A percentile compares a stretch with the other conserved stretches of the same genome.
phyloP scores from a whole-genome alignment of 1,140 invertebrate genomes.

The Atta texana region DNA sequence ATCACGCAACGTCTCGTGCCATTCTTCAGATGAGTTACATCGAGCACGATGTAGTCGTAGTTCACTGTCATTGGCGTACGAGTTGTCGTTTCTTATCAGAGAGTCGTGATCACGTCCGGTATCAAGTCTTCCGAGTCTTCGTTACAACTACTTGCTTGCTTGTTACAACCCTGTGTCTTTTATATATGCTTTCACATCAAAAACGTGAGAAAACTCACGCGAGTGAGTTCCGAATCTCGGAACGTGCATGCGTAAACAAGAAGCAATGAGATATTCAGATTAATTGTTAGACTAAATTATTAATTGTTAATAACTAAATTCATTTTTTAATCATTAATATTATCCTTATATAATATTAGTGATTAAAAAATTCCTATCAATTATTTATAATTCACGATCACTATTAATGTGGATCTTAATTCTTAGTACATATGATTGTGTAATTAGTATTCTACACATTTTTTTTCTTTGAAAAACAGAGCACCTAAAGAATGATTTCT shows the following conservation, averaged over 20 bases:
- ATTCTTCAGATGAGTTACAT: slow-evolving; percentile 71
- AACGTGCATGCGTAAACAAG: slow-evolving; percentile 3
- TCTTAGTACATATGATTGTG: too few relatives aligned
- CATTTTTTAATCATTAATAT: neutral
- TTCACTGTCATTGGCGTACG: slow-evolving; percentile 67
- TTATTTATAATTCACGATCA: neutral
- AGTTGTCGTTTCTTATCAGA: slow-evolving; percentile 73
- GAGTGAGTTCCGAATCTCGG: slow-evolving; percentile 28
- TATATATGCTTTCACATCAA: slow-evolving; percentile 23
- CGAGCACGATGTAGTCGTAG: slow-evolving; percentile 62
- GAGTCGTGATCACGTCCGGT: slow-evolving; percentile 43
- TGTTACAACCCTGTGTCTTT: slow-evolving; percentile 32
- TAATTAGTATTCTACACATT: too few relatives aligned
- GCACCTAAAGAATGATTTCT: too few relatives aligned
- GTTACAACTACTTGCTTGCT: slow-evolving; percentile 21
- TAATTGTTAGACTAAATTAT: neutral
- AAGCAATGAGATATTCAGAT: neutral
- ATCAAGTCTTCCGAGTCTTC: slow-evolving; percentile 44
- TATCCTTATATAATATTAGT: neutral
- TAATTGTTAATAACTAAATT: neutral
- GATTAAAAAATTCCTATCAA: neutral
- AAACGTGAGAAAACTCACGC: slow-evolving; percentile 28
- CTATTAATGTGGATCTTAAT: neutral
- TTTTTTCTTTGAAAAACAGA: too few relatives aligned
- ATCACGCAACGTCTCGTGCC: slow-evolving; percentile 69